phyloP scores from a whole-genome alignment of 1,140 invertebrate genomes.

The Scaptomyza graminum region DNA sequence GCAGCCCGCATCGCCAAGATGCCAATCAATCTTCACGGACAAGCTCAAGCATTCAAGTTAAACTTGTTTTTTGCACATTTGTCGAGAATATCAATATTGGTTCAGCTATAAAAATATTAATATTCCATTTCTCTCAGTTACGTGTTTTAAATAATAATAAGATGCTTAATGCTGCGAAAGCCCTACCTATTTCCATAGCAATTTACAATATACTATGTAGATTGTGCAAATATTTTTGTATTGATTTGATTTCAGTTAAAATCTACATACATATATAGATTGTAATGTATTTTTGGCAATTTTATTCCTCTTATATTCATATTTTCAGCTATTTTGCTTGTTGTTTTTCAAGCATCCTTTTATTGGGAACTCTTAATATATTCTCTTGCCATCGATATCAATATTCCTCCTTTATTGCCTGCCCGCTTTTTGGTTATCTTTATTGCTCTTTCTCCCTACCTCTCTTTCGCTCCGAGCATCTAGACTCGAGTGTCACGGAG shows the following conservation, averaged over 20 bases:
- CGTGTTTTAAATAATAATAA: slow-evolving; percentile 10
- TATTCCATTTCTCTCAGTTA: slow-evolving; percentile 1
- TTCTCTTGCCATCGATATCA: slow-evolving; percentile 33
- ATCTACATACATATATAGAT: not conserved
- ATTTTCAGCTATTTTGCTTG: slow-evolving; percentile 1
- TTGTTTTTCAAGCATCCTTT: slow-evolving; percentile 32
- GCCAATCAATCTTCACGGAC: slow-evolving; percentile 24
- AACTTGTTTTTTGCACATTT: slow-evolving; percentile 21
- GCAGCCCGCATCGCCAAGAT: slow-evolving; percentile 18
- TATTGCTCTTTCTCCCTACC: slow-evolving; percentile 36
- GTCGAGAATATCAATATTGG: not conserved
- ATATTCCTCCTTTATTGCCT: slow-evolving; percentile 48
- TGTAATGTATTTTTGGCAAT: slow-evolving; percentile 1
- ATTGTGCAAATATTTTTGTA: not conserved
- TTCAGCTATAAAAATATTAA: slow-evolving; percentile 10
- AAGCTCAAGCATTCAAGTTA: slow-evolving; percentile 6
- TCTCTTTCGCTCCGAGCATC: slow-evolving; percentile 20
- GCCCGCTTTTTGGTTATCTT: slow-evolving; percentile 61
- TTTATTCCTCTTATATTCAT: slow-evolving; percentile 5
- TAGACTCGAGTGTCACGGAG: slow-evolving; percentile 41
- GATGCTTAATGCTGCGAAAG: not conserved
- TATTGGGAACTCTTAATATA: slow-evolving; percentile 29
- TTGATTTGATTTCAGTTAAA: not conserved
- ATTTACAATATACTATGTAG: too few species aligned
- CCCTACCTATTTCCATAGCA: too few species aligned